A percentile compares a stretch with the other conserved stretches of the same genome.
phyloP scores from a whole-genome alignment of 2,888 invertebrate genomes.

The Julus scanicus region DNA sequence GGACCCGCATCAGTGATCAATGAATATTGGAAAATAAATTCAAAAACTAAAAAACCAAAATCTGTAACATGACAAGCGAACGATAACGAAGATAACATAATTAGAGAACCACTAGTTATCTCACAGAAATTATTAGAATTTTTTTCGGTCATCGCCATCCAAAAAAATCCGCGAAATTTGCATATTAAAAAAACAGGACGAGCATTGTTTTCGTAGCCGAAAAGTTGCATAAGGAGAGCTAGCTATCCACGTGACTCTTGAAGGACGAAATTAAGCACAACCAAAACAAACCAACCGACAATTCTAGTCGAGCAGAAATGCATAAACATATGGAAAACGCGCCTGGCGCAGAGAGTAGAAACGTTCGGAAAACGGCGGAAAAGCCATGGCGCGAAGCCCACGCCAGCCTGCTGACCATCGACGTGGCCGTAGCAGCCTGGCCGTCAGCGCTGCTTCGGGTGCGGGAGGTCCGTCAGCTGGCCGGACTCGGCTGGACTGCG shows the following conservation, averaged over 20 bases:
- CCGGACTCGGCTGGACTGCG: neutral
- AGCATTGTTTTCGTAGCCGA: neutral
- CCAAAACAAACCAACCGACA: slow-evolving; percentile 1
- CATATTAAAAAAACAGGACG: too few species aligned
- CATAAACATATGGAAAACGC: neutral
- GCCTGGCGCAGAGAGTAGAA: neutral
- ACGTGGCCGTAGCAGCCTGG: neutral
- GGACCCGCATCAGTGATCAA: too few species aligned
- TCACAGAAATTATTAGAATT: too few species aligned
- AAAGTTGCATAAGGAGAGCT: neutral
- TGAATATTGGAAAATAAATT: too few species aligned
- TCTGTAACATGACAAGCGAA: too few species aligned
- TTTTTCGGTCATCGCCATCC: too few species aligned
- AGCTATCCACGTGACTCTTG: neutral
- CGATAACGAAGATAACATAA: too few species aligned
- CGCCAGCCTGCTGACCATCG: neutral
- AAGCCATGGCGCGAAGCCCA: neutral
- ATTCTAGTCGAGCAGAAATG: neutral
- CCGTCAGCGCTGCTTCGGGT: slow-evolving; percentile 1
- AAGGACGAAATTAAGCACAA: neutral
- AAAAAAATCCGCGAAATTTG: too few species aligned
- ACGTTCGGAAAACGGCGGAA: neutral
- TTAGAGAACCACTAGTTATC: too few species aligned
- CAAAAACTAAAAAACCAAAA: too few species aligned
- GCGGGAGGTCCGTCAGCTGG: neutral